Percentiles rank a stretch among this genome's conserved stretches.
phyloP scores from a whole-genome alignment of 53 echinoderm and acorn worm genomes.

The Temnopleurus reevesii region DNA sequence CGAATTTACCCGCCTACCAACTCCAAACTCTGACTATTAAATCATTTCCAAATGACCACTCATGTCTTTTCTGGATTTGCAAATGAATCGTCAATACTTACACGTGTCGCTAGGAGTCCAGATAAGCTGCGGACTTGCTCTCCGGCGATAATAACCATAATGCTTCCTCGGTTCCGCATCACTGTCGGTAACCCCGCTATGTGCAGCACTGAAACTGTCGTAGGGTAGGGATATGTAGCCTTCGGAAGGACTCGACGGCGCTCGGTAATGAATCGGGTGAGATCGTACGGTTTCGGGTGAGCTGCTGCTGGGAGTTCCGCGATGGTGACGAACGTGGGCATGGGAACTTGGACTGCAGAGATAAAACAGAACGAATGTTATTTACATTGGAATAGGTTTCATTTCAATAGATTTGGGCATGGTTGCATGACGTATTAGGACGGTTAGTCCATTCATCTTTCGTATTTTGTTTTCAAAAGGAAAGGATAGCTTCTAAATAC shows the following conservation, averaged over 20 bases:
- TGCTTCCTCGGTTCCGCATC: constrained; percentile 81
- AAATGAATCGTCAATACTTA: not conserved
- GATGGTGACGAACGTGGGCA: constrained; percentile 19
- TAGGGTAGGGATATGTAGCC: constrained; percentile 90
- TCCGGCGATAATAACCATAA: constrained; percentile 32
- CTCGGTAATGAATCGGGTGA: constrained; percentile 65
- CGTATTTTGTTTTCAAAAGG: too few relatives aligned
- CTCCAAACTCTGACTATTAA: too few relatives aligned
- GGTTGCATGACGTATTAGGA: too few relatives aligned
- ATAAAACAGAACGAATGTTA: not conserved
- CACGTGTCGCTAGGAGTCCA: constrained; percentile 27
- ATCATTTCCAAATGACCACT: too few relatives aligned
- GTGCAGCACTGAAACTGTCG: constrained; percentile 81
- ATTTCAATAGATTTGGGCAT: too few relatives aligned
- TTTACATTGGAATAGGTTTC: too few relatives aligned
- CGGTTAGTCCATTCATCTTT: too few relatives aligned
- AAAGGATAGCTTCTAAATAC: too few relatives aligned
- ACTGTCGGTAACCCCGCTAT: constrained; percentile 85
- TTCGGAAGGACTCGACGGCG: constrained; percentile 88
- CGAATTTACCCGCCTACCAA: too few relatives aligned
- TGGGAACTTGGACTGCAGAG: constrained; percentile 29
- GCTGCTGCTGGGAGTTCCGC: constrained; percentile 79
- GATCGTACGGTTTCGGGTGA: constrained; percentile 75
- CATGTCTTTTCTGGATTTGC: too few relatives aligned
- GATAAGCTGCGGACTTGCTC: constrained; percentile 30